phyloP scores from a whole-genome alignment of 1,140 invertebrate species.

The Drosophila sechellia region DNA sequence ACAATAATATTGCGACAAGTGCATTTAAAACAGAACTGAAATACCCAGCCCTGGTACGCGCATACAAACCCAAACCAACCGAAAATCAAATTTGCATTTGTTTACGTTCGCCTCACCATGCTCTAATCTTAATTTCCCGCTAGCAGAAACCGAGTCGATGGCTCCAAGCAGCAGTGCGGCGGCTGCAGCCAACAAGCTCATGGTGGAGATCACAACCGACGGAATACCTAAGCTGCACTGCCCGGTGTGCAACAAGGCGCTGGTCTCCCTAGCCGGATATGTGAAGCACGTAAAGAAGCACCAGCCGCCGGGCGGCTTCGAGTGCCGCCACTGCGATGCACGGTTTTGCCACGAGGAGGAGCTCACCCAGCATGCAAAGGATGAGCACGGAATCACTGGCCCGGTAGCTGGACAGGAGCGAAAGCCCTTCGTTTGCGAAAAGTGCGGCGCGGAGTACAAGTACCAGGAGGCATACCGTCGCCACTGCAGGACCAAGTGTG shows the following conservation, averaged over 20 bases:
- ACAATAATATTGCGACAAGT: neutral
- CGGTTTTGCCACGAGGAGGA: constrained; percentile 68
- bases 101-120: constrained; percentile 31
- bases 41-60: constrained; percentile 28
- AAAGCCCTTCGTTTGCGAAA: constrained; percentile 69
- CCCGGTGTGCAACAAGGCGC: constrained; percentile 77
- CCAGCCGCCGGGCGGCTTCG: constrained; percentile 77
- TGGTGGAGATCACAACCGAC: constrained; percentile 78
- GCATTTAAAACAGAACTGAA: neutral
- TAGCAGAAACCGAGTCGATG: constrained; percentile 43
- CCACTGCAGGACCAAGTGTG: constrained; percentile 82
- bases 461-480: constrained; percentile 69
- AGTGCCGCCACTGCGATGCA: constrained; percentile 68
- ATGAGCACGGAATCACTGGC: constrained; percentile 40
- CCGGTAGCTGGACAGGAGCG: constrained; percentile 33
- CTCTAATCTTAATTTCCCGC: neutral
- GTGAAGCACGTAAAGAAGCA: constrained; percentile 83
- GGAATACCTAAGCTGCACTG: constrained; percentile 78
- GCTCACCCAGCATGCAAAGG: constrained; percentile 64
- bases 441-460: constrained; percentile 82
- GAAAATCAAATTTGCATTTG: constrained; percentile 47
- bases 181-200: constrained; percentile 54
- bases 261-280: constrained; percentile 73
- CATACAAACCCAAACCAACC: constrained; percentile 34
- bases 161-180: constrained; percentile 37